phyloP scores from a whole-genome alignment of 2,113 vertebrate genomes.

The Cinclus mexicanus region DNA sequence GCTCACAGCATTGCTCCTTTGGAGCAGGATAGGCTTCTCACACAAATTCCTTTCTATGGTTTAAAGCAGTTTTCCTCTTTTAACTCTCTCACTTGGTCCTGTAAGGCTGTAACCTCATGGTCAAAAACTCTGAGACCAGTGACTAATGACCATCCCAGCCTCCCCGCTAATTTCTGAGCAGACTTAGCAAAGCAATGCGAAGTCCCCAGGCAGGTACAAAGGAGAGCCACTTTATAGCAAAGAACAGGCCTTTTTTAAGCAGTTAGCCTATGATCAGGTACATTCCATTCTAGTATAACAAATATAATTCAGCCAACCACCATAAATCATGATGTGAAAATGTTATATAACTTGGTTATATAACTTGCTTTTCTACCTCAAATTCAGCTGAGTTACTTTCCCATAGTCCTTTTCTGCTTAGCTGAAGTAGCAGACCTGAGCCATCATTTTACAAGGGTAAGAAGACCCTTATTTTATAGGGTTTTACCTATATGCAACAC shows the following conservation, averaged over 20 bases:
- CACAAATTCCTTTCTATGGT: neutral
- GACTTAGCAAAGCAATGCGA: neutral
- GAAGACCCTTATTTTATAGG: neutral
- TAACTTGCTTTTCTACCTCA: neutral
- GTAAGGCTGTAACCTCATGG: neutral
- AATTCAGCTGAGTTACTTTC: neutral
- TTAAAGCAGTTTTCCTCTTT: neutral
- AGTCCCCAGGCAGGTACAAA: neutral
- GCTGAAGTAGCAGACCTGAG: neutral
- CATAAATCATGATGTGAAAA: neutral
- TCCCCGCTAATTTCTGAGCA: neutral
- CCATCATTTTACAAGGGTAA: neutral
- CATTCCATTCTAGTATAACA: neutral
- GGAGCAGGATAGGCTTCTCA: neutral
- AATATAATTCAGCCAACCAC: neutral
- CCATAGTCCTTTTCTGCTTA: neutral
- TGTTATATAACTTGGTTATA: no score
- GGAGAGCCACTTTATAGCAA: neutral
- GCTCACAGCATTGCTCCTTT: neutral
- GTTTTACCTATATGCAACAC: neutral
- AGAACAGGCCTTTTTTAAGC: neutral
- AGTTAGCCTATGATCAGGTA: neutral
- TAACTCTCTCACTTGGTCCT: neutral
- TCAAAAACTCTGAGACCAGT: neutral
- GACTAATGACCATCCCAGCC: neutral